Conservation (phyloP, 2,888 invertebrate species). For the Periphyllus acericola region DNA sequence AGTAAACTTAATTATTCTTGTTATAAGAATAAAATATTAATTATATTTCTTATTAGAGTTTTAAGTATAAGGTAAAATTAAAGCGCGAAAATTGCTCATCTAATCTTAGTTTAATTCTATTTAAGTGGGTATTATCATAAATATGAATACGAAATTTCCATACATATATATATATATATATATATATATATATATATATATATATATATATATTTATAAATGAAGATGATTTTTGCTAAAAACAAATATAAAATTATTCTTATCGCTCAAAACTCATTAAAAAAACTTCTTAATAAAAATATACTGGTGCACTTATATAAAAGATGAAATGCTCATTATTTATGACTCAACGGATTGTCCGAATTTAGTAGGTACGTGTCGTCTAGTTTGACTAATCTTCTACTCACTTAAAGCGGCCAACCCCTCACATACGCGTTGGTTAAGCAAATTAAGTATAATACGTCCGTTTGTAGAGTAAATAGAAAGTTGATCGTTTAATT, state of each 20-base stretch:
- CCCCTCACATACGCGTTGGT: not conserved
- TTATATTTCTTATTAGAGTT: too few relatives aligned
- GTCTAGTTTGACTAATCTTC: too few relatives aligned
- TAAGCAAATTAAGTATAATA: not conserved
- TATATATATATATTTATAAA: not conserved
- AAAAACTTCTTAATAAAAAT: not conserved
- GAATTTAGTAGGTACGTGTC: not conserved
- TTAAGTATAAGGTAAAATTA: too few relatives aligned
- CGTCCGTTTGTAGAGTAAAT: not conserved
- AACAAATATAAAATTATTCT: not conserved
- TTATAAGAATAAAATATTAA: too few relatives aligned
- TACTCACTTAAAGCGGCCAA: not conserved
- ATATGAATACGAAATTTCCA: too few relatives aligned
- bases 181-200: not conserved
- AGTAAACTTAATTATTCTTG: too few relatives aligned
- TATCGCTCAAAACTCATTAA: not conserved
- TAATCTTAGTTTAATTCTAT: too few relatives aligned
- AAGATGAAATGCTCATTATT: not conserved
- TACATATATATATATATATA: not conserved
- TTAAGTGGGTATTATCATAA: too few relatives aligned
- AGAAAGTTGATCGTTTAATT: not conserved
- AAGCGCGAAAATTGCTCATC: too few relatives aligned
- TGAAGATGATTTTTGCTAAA: not conserved
- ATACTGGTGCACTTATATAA: not conserved
- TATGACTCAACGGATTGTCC: not conserved